Conservation (phyloP, 2,888 invertebrate species). For the Chloroclystis v-ata region DNA sequence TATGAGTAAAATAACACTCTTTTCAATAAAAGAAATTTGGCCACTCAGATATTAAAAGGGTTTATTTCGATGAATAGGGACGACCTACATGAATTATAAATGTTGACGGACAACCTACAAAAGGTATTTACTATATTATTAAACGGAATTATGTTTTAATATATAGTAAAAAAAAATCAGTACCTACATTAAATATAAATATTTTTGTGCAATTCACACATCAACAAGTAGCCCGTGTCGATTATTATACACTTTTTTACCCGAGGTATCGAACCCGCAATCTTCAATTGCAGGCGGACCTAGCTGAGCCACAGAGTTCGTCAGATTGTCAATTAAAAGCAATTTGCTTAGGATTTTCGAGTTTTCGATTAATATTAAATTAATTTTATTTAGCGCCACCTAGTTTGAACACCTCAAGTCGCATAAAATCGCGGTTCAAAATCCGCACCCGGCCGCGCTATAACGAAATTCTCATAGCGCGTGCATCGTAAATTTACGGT, state of each 20-base stretch:
- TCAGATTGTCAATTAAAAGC: too few species aligned
- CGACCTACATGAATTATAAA: conserved; percentile 21
- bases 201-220: too few species aligned
- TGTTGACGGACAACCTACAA: conserved; percentile 13
- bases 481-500: conserved; percentile 70
- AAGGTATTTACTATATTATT: conserved; percentile 2
- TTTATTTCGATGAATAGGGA: conserved; percentile 23
- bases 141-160: too few species aligned
- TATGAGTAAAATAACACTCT: not conserved
- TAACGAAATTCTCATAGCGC: conserved; percentile 64
- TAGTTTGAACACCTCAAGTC: conserved; percentile 11
- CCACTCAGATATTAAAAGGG: conserved; percentile 26
- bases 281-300: too few species aligned
- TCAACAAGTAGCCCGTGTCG: too few species aligned
- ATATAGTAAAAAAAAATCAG: too few species aligned
- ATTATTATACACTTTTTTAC: too few species aligned
- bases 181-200: too few species aligned
- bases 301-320: too few species aligned
- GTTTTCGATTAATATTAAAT: too few species aligned
- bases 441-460: conserved; percentile 54
- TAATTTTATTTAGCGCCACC: not conserved
- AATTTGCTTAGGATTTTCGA: too few species aligned
- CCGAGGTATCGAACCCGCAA: too few species aligned
- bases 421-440: conserved; percentile 52
- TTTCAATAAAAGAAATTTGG: not conserved